Evolutionary conservation across 2,113 vertebrate species (phyloP), one percentile per base, ranked within the genome.

Genomic region (Ctenodactylus gundi): DNA sequence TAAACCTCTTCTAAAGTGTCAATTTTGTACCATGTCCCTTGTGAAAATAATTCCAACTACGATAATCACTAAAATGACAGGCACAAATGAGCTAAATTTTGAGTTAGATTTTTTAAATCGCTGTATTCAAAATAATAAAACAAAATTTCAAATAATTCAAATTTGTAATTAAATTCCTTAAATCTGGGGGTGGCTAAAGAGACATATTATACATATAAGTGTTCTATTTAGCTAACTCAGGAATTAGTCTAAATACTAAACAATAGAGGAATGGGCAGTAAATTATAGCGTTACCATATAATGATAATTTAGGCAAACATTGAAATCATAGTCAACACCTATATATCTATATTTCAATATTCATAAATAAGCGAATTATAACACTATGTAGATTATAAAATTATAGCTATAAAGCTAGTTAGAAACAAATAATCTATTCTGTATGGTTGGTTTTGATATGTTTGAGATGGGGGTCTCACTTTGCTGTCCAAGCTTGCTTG

Each of bases 131-230:
- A 75, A 93, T 41, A n/a, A 49, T 76, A 76, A 85, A 36, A 3
- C 85, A 34, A 85, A 85, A 55, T 93, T 93, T 77, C 49, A 87
- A 65, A 93, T 90, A 39, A 81, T 44, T 53, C 46, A 92, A 82
- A 92, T 64, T 85, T 89, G 1, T 81, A 34, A 76, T 70, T 9
- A 68, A 64, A 62, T 76, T 64, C 3, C 81, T 90, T 68, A 90
- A 68, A 3, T 89, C 67, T 89, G 23, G 11, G 21, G 82, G 34
- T 90, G 49, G 18, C 81, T 77, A 15, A 6, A 81, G 27, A 77
- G 6, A 68, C 13, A 55, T 46, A 46, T 25, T 70, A 76, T 58
- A 44, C 18, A 72, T 75, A 64, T 55, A 34, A 62, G 36, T 18
- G 64, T 72, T 65, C 72, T 85, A 41, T 75, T 81, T 75, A 88